A percentile compares a stretch with the other conserved stretches of the same genome.
phyloP scores from a whole-genome alignment of 2,113 vertebrate genomes.

The Aspiorhynchus laticeps region DNA sequence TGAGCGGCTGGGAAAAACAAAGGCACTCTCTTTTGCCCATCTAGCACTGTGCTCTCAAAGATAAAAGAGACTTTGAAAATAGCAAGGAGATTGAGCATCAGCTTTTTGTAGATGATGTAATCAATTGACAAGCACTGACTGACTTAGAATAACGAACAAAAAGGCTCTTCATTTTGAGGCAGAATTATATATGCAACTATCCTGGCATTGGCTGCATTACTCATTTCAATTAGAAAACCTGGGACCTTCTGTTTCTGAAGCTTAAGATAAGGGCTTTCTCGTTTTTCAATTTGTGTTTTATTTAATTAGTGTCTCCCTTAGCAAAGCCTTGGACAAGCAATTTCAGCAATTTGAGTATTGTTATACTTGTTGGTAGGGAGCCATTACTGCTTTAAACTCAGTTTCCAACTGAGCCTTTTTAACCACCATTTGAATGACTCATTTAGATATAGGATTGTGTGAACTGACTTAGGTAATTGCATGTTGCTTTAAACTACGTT shows the following conservation, averaged over 20 bases:
- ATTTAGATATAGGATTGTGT: slow-evolving; percentile 16
- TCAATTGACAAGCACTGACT: slow-evolving; percentile 66
- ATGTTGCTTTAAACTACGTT: background rate
- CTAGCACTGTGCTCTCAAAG: slow-evolving; percentile 64
- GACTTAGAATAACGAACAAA: slow-evolving; percentile 66
- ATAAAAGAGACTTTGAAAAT: slow-evolving; percentile 77
- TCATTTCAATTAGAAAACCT: slow-evolving; percentile 59
- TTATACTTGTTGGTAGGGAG: slow-evolving; percentile 17
- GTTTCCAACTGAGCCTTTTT: background rate
- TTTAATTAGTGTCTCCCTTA: slow-evolving; percentile 65
- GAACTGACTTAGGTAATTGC: slow-evolving; percentile 28
- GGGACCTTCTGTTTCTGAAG: slow-evolving; percentile 51
- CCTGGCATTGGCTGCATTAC: slow-evolving; percentile 41
- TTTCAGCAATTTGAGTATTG: slow-evolving; percentile 26
- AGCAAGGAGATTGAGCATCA: slow-evolving; percentile 62
- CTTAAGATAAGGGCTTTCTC: slow-evolving; percentile 53
- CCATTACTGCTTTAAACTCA: slow-evolving; percentile 38
- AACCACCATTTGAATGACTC: slow-evolving; percentile 5
- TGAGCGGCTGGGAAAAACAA: slow-evolving; percentile 48
- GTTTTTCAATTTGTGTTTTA: slow-evolving; percentile 53
- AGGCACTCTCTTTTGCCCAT: slow-evolving; percentile 40
- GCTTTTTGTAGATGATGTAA: slow-evolving; percentile 72
- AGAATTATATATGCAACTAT: slow-evolving; percentile 56
- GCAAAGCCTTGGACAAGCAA: slow-evolving; percentile 34
- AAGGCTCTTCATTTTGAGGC: slow-evolving; percentile 50